Evolutionary conservation across 2,888 invertebrate genomes (phyloP), one percentile per base, ranked within the genome.

Genomic region (Drosophila borealis): DNA sequence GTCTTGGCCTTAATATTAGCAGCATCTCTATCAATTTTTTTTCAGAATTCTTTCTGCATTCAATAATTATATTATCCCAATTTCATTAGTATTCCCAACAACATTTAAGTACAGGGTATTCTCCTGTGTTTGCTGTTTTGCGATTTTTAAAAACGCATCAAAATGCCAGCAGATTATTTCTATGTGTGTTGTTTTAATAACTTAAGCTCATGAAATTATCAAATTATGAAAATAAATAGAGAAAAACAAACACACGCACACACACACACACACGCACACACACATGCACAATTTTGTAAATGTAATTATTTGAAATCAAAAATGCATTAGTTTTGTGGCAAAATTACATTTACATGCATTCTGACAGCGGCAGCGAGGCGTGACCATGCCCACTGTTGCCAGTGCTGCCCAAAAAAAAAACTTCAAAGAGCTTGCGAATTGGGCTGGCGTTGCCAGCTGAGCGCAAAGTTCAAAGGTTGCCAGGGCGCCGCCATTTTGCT

Each of bases 141-240:
- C 39, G 39, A 62, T 64, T 59, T 62, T 59, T 46, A 56, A 74
- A 76, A 68, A 62, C 41, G 8, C 70, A 51, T 51, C 19, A 49
- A 73, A 68, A 51, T 66, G n/a, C 44, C 36, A 21, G 37, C 44
- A 60, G 46, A 29, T 61, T 55, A 71, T 63, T 64, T 57, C 53
- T 55, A 59, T 63, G 48, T 54, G 33, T 55, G 46, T 57, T 84
- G 34, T 81, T 85, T 85, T 89, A 89, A 89, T 74, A 89, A 81
- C 88, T 87, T 85, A 85, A 85, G 85, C 85, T 79, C 70, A 74
- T 79, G 62, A 82, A 82, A 79, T 82, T 77, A 84, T 83, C 59
- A 75, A 88, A 88, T 84, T 83, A 88, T 81, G 81, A 89, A 88
- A 85, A 85, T 79, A 88, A 86, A 85, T 86, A 84, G 41, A 62